These are phyloP conservation scores for Cosmia pyralina DNA, from an alignment of 2,888 invertebrate species.

Conservation along the genomic window DNA sequence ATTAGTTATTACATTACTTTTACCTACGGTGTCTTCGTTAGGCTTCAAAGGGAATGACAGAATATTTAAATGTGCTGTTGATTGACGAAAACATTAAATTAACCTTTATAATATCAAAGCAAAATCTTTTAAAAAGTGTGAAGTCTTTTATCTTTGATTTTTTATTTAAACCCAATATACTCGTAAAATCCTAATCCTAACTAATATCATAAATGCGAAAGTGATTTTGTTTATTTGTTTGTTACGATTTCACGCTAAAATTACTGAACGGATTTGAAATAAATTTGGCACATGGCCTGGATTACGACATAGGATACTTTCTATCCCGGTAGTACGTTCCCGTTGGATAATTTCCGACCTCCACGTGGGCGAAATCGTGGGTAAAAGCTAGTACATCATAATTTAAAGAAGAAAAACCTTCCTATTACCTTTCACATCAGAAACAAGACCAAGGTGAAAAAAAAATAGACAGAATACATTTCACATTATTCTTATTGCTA, in stretches of 20 bases:
- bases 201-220: too few relatives aligned
- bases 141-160: not conserved
- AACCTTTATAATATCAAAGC: constrained; percentile 29
- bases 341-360: too few relatives aligned
- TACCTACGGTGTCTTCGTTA: constrained; percentile 63
- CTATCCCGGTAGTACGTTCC: too few relatives aligned
- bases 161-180: not conserved
- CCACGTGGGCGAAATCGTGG: too few relatives aligned
- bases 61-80: constrained; percentile 45
- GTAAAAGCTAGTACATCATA: too few relatives aligned
- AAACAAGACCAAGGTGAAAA: constrained; percentile 2
- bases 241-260: too few relatives aligned
- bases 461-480: not conserved
- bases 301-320: too few relatives aligned
- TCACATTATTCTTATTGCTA: constrained; percentile 26
- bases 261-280: too few relatives aligned
- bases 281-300: too few relatives aligned
- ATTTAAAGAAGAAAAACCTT: not conserved
- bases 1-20: constrained; percentile 49
- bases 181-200: too few relatives aligned
- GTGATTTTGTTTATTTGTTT: too few relatives aligned
- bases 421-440: not conserved
- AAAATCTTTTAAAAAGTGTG: not conserved
- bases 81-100: constrained; percentile 34
- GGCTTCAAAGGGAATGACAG: constrained; percentile 55